Evolutionary conservation across 2,113 vertebrate species (phyloP).

Genomic region (Hirundichthys speculiger): DNA sequence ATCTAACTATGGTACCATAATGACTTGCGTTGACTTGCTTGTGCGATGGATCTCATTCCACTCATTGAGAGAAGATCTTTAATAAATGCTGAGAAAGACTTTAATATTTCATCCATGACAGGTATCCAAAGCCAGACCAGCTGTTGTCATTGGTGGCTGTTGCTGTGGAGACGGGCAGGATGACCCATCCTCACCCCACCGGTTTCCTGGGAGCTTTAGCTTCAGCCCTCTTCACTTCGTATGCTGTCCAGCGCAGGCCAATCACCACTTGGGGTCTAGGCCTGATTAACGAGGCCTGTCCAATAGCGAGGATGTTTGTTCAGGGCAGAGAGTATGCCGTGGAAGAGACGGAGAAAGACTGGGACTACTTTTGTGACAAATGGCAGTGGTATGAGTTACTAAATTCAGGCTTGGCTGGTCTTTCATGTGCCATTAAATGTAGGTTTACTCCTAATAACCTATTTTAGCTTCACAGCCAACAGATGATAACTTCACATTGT

Average conservation of each 20-base stretch:
- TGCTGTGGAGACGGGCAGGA: slow-evolving; percentile 84
- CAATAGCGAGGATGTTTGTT: slow-evolving; percentile 79
- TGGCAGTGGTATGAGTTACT: slow-evolving; percentile 79
- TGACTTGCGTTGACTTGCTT: no score
- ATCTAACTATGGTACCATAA: no score
- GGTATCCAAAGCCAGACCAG: slow-evolving; percentile 80
- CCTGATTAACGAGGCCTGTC: slow-evolving; percentile 82
- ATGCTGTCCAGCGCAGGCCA: slow-evolving; percentile 80
- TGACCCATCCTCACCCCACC: slow-evolving; percentile 88
- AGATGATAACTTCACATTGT: slow-evolving; percentile 1
- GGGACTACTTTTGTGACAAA: slow-evolving; percentile 83
- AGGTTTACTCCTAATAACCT: neutral
- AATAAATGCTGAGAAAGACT: neutral
- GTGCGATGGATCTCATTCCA: no score
- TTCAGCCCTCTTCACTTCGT: slow-evolving; percentile 81
- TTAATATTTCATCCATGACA: slow-evolving; percentile 35
- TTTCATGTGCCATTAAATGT: slow-evolving; percentile 7
- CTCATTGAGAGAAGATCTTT: no score
- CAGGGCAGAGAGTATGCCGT: slow-evolving; percentile 57
- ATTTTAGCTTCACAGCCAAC: slow-evolving; percentile 10
- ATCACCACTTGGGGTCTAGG: slow-evolving; percentile 81
- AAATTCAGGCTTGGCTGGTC: neutral
- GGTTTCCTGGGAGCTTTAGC: slow-evolving; percentile 84
- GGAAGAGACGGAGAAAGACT: slow-evolving; percentile 78
- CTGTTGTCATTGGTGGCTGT: slow-evolving; percentile 78